phyloP scores from a whole-genome alignment of 2,113 vertebrate genomes.

The Nannospalax galili region DNA sequence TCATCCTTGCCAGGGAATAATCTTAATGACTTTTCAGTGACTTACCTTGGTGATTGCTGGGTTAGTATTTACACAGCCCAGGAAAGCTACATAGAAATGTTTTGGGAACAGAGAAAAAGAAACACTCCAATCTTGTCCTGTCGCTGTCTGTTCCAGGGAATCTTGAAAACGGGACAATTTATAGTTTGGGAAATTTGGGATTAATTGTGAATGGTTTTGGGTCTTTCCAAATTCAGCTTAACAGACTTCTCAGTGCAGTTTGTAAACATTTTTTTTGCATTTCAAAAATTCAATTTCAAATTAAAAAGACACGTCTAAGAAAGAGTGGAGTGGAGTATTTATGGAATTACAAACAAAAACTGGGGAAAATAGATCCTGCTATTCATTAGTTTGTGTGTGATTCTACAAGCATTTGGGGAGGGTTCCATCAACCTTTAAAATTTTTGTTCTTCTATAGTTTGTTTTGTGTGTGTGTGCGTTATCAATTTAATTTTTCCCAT shows the following conservation, averaged over 20 bases:
- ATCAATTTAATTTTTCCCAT: conserved; percentile 61
- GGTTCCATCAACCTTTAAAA: conserved; percentile 79
- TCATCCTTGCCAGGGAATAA: conserved; percentile 77
- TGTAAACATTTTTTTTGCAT: conserved; percentile 66
- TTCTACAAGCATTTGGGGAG: conserved; percentile 83
- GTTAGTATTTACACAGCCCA: conserved; percentile 77
- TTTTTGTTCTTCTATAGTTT: conserved; percentile 80
- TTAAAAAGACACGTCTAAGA: conserved; percentile 83
- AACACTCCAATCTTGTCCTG: conserved; percentile 82
- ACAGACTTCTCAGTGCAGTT: conserved; percentile 62
- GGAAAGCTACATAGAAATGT: conserved; percentile 69
- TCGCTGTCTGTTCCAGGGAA: conserved; percentile 82
- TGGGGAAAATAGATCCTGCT: conserved; percentile 96
- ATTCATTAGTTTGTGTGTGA: conserved; percentile 90
- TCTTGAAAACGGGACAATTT: conserved; percentile 75
- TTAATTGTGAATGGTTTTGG: conserved; percentile 72
- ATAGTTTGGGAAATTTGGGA: conserved; percentile 77
- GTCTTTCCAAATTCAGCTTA: conserved; percentile 76
- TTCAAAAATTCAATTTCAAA: conserved; percentile 62
- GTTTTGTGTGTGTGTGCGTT: conserved; percentile 51
- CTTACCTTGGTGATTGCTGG: conserved; percentile 70
- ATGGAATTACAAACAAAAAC: conserved; percentile 71
- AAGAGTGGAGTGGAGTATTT: conserved; percentile 85
- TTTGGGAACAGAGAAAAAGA: conserved; percentile 73
- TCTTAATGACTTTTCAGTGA: conserved; percentile 78